Base-by-base conservation (phyloP, 2,888 invertebrate species). In the Dinocampus coccinellae region DNA sequence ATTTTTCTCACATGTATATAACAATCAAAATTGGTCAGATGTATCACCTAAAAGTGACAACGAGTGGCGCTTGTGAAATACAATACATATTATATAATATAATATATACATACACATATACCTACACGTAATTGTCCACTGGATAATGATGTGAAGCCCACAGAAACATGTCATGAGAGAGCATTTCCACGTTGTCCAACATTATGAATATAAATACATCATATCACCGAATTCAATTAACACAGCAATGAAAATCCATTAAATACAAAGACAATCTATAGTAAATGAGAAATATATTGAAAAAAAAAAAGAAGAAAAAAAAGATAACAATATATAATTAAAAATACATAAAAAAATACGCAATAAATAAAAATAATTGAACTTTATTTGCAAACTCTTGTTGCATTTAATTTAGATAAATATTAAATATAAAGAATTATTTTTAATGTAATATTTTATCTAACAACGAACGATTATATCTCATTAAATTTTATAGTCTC, bases 1-100 rank as follows among this genome's bases (percentile, higher is more conserved):
- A 78, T 82, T 82, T 83, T 79, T 82, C 76, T 76, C 71, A 81
- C 81, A 82, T 16, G 16, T n/a, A 7, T 47, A 16, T 47, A 16
- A 47, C 70, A 55, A 11, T 68, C 64, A 75, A 79, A 73, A 74
- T 78, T 73, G 71, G 42, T 62, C 66, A 68, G 75, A 77, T 77
- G 75, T 68, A 75, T 77, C 75, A 73, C 65, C 70, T 57, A 63
- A 61, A 67, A 57, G 11, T 70, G 69, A 64, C 70, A 71, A 66
- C 66, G 7, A 62, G 42, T 24, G 39, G 62, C 36, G 36, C 62
- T 3, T 55, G 42, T 60, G 33, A 60, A 33, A 33, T 60, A 10
- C 11, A 60, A 29, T 33, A 22, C 22, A 55, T 55, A 53, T 10
- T n/a, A n/a, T n/a, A n/a, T n/a, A n/a, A n/a, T n/a, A n/a, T 1